Base-by-base conservation (phyloP, 2,797 vertebrate genomes). In the Helarctos malayanus region DNA sequence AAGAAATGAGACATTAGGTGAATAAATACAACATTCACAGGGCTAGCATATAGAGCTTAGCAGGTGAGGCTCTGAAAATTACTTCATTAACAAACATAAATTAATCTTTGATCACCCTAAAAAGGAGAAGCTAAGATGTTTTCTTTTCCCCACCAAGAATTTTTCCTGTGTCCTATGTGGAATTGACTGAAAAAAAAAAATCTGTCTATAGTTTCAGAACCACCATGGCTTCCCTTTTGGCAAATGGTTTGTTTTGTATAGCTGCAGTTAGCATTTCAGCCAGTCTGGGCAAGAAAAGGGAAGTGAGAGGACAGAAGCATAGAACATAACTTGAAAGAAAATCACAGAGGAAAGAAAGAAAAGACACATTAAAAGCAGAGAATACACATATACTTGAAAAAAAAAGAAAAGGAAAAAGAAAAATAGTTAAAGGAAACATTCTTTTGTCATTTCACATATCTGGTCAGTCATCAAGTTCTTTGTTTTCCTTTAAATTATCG, bases 71-170 rank as follows among this genome's bases (percentile, higher is more conserved):
- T 91, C 76, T 69, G 82, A 79, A 71, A 84, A 75, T 35, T 80
- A 29, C 49, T 47, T 84, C 78, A 65, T 73, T 45, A 83, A 91
- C 29, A 88, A 59, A 73, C 41, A 57, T 32, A 63, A 69, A 65
- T 65, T 87, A 61, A 92, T 84, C 80, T 96, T 45, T 85, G 27
- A 81, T 91, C 13, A 45, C 19, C 19, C 16, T 68, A 27, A 91
- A 91, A 69, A 87, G 45, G 35, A 92, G 38, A 96, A 86, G 4
- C 59, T 89, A 41, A 76, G 35, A 45, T 83, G 27, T 73, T 94
- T 91, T 52, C 35, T 91, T 93, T 52, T 41, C 32, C 35, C 41
- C 21, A 16, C 0, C 49, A 85, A 78, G 52, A 52, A 63, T 81
- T 89, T 93, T 94, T 89, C 52, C 78, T 81, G 16, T 75, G 47